These are phyloP conservation scores for Hyposmocoma kahamanoa DNA, from an alignment of 1,140 invertebrate species.

Conservation along the genomic window DNA sequence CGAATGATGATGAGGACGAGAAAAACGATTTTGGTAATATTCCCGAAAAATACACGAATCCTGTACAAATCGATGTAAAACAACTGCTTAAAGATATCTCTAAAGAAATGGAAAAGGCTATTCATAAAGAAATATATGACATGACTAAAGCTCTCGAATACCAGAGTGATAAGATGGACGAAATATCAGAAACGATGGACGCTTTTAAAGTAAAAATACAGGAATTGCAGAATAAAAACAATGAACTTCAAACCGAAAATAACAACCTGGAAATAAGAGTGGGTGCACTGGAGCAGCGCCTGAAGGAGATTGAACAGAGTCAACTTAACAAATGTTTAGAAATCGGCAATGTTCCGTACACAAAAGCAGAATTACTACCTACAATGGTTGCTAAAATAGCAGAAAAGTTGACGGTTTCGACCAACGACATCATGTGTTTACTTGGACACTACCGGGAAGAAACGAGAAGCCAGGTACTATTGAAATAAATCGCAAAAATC, in stretches of 20 bases:
- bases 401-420: slow-evolving; percentile 13
- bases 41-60: too few species aligned
- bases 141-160: too few species aligned
- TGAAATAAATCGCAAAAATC: slow-evolving; percentile 17
- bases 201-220: slow-evolving; percentile 30
- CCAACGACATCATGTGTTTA: slow-evolving; percentile 10
- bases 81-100: too few species aligned
- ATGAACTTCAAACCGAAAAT: slow-evolving; percentile 26
- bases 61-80: too few species aligned
- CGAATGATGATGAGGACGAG: background rate
- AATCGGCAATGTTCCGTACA: slow-evolving; percentile 26
- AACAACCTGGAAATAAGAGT: too few species aligned
- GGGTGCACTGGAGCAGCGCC: slow-evolving; percentile 16
- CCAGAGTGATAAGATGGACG: too few species aligned
- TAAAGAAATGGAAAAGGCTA: too few species aligned
- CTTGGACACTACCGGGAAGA: slow-evolving; percentile 9
- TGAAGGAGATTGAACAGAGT: slow-evolving; percentile 23
- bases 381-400: slow-evolving; percentile 13
- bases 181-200: too few species aligned
- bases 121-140: too few species aligned
- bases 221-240: slow-evolving; percentile 29
- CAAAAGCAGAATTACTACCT: slow-evolving; percentile 3
- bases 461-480: slow-evolving; percentile 19
- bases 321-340: slow-evolving; percentile 19
- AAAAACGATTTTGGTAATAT: too few species aligned